Evolutionary conservation across 2,888 invertebrate species (phyloP), one percentile per base, ranked within the genome.

Genomic region (Chymomyza amoena): DNA sequence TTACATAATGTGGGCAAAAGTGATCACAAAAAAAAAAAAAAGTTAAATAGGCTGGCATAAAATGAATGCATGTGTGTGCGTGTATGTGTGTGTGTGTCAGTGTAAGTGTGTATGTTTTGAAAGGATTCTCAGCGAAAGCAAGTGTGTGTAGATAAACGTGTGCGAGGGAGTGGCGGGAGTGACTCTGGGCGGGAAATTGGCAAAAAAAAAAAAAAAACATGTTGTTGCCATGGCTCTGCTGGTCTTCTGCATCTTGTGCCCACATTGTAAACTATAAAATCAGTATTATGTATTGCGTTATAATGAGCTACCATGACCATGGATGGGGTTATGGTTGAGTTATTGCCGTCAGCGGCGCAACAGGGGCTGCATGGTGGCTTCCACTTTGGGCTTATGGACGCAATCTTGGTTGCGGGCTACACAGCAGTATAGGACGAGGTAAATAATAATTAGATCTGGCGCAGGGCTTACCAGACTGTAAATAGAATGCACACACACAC

Each of bases 401-500:
- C 4, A 2, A 13, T 45, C 39, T 45, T 45, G 39, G 51, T 7
- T 51, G 16, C n/a, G 51, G 51, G 16, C 16, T 15, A 18, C 18
- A n/a, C 54, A 9, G 54, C 1, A 5, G 54, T 5, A 54, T 16
- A n/a, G 45, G 45, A 15, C 45, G 18, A 52, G 54, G 39, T 45
- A 45, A 45, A 66, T 76, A 75, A 75, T 75, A 75, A 75, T 75
- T 75, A 75, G 75, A 75, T 75, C 68, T 75, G 76, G 72, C 75
- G 72, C 72, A 69, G 76, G 75, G 75, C 68, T 75, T 67, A 75
- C 69, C 72, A 75, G 75, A 75, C 75, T 72, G 75, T 75, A 69
- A 72, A 75, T 69, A 74, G 69, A 75, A 75, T 69, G 75, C 70
- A 59, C 70, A 61, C 16, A 54, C 62, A 52, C 52, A 52, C 52